These are phyloP conservation scores for Drosophila nigritarsus DNA, from an alignment of 2,888 invertebrate species.

Conservation along the genomic window DNA sequence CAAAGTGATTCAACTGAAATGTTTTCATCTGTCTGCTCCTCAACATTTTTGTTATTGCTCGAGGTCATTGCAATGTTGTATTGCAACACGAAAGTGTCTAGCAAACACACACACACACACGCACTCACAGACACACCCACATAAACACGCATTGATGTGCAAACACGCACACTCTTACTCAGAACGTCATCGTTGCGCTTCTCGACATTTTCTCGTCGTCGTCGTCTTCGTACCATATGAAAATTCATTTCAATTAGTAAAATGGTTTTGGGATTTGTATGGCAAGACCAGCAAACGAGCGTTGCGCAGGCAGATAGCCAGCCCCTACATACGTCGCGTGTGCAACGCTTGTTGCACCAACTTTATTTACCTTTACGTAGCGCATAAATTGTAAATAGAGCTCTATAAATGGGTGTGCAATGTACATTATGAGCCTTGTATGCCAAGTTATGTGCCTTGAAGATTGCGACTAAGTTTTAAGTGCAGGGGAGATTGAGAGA, in stretches of 20 bases:
- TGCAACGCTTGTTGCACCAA: constrained; percentile 61
- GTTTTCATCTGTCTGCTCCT: constrained; percentile 26
- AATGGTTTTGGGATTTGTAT: constrained; percentile 81
- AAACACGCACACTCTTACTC: constrained; percentile 12
- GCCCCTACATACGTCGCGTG: constrained; percentile 30
- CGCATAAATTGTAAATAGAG: constrained; percentile 74
- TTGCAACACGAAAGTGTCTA: constrained; percentile 66
- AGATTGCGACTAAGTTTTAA: constrained; percentile 34
- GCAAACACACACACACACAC: constrained; percentile 25
- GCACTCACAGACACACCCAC: constrained; percentile 12
- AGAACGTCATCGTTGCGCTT: constrained; percentile 38
- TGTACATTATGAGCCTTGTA: constrained; percentile 29
- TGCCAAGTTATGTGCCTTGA: constrained; percentile 26
- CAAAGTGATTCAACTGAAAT: constrained; percentile 51
- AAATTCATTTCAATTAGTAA: constrained; percentile 83
- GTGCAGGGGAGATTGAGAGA: constrained; percentile 19
- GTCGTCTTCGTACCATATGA: constrained; percentile 55
- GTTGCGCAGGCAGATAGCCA: constrained; percentile 15
- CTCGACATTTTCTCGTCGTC: constrained; percentile 36
- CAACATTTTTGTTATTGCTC: constrained; percentile 62
- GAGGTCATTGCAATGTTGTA: constrained; percentile 70
- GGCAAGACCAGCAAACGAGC: constrained; percentile 55
- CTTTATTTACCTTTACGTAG: constrained; percentile 71
- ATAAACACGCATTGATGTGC: constrained; percentile 4
- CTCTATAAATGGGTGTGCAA: constrained; percentile 49